Evolutionary conservation across 1,140 invertebrate species (phyloP).

Genomic region (Achatina immaculata): DNA sequence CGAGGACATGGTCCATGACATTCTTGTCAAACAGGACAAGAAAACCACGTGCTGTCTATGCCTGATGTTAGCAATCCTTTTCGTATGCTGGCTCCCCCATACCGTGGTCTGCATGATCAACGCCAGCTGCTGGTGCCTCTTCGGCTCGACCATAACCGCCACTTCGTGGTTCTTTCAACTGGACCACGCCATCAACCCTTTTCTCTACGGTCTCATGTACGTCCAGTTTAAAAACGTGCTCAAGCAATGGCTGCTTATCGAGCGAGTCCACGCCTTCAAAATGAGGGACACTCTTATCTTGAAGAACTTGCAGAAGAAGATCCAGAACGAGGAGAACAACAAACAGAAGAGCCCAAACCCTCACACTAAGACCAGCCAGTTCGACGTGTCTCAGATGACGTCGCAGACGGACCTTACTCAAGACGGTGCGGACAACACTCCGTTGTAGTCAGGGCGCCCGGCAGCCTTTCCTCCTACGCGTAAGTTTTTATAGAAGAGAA

Average conservation of each 20-base stretch:
- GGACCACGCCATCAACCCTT: slow-evolving; percentile 25
- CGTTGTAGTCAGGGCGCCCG: slow-evolving; percentile 5
- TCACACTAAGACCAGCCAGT: background rate
- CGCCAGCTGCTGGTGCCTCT: slow-evolving; percentile 26
- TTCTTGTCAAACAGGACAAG: slow-evolving; percentile 35
- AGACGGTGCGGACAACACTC: slow-evolving; percentile 6
- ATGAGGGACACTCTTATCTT: slow-evolving; percentile 35
- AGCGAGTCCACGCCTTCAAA: slow-evolving; percentile 31
- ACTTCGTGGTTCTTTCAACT: slow-evolving; percentile 21
- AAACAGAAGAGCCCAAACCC: slow-evolving; percentile 11
- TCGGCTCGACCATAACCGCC: background rate
- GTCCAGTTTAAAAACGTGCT: slow-evolving; percentile 39
- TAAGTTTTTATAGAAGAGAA: too few relatives aligned
- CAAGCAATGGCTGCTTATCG: slow-evolving; percentile 31
- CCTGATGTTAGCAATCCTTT: background rate
- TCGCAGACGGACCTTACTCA: background rate
- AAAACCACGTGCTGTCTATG: slow-evolving; percentile 17
- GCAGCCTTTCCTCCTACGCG: too few relatives aligned
- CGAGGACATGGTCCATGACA: slow-evolving; percentile 35
- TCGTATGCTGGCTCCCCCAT: slow-evolving; percentile 33
- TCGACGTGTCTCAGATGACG: background rate
- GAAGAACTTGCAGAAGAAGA: slow-evolving; percentile 33
- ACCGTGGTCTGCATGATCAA: slow-evolving; percentile 24
- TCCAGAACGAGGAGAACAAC: slow-evolving; percentile 10
- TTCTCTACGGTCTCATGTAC: slow-evolving; percentile 31